Evolutionary conservation across 2,113 vertebrate genomes (phyloP).

Genomic region (Callopanchax toddi): DNA sequence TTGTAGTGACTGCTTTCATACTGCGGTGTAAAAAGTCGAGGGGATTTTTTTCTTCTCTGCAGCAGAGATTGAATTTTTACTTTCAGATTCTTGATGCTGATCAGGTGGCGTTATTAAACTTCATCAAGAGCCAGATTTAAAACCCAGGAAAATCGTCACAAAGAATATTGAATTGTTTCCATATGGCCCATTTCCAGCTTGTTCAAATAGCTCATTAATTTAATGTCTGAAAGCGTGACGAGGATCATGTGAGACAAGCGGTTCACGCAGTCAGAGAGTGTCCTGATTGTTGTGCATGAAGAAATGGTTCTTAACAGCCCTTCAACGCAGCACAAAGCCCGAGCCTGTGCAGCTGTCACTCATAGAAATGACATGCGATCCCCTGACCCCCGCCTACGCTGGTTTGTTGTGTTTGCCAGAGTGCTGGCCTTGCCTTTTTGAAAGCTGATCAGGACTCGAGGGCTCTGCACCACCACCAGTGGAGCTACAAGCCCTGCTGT

Average conservation of each 20-base stretch:
- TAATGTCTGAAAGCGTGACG: not conserved
- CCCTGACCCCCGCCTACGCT: conserved; percentile 30
- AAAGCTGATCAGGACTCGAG: conserved; percentile 15
- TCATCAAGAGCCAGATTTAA: too few species aligned
- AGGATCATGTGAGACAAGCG: not conserved
- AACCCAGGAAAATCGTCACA: too few species aligned
- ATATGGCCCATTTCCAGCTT: not conserved
- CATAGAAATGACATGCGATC: conserved; percentile 43
- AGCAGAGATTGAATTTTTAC: too few species aligned
- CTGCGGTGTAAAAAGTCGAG: not conserved
- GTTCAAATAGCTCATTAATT: not conserved
- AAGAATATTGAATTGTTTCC: too few species aligned
- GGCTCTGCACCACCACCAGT: conserved; percentile 11
- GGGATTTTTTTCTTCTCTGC: not conserved
- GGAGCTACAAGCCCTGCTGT: not conserved
- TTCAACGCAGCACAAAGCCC: not conserved
- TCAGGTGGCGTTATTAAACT: too few species aligned
- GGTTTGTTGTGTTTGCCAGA: conserved; percentile 47
- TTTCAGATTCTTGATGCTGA: too few species aligned
- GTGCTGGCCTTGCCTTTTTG: conserved; percentile 32
- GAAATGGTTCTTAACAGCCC: not conserved
- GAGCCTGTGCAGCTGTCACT: conserved; percentile 47
- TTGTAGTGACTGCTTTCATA: conserved; percentile 4
- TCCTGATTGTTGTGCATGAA: not conserved
- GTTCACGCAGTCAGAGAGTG: not conserved